Evolutionary conservation across 2,888 invertebrate species (phyloP).

Genomic region (Pyralis farinalis): DNA sequence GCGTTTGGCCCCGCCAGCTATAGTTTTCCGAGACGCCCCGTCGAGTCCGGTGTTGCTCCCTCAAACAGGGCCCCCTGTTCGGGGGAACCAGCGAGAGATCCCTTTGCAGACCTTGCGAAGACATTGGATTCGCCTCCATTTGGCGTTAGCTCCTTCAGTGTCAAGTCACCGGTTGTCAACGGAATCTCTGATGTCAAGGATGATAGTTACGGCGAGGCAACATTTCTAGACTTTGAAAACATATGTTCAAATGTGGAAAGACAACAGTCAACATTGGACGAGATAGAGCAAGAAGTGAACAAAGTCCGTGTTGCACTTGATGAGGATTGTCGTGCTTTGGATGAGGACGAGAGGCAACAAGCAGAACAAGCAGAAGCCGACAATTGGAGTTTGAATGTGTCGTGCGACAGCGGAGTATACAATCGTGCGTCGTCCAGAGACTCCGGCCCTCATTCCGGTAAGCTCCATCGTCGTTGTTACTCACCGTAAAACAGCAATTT

Average conservation of each 20-base stretch:
- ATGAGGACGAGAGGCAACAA: conserved; percentile 67
- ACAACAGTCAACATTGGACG: conserved; percentile 68
- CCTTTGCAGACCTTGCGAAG: conserved; percentile 48
- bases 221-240: conserved; percentile 70
- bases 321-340: conserved; percentile 72
- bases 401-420: conserved; percentile 81
- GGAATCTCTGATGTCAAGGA: conserved; percentile 52
- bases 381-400: conserved; percentile 77
- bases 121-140: conserved; percentile 53
- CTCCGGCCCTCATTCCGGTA: conserved; percentile 76
- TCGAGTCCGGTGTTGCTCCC: conserved; percentile 70
- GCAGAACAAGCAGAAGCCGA: conserved; percentile 70
- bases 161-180: conserved; percentile 43
- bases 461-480: conserved; percentile 30
- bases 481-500: conserved; percentile 23
- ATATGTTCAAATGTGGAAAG: conserved; percentile 45
- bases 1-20: conserved; percentile 72
- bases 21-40: conserved; percentile 76
- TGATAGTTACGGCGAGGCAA: conserved; percentile 70
- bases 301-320: conserved; percentile 73
- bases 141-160: conserved; percentile 43
- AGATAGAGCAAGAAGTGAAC: conserved; percentile 74
- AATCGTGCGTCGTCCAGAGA: conserved; percentile 80
- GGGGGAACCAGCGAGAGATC: conserved; percentile 59
- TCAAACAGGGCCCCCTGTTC: conserved; percentile 44